Conservation (phyloP, 2,113 vertebrate species). For the Misgurnus mizolepis region DNA sequence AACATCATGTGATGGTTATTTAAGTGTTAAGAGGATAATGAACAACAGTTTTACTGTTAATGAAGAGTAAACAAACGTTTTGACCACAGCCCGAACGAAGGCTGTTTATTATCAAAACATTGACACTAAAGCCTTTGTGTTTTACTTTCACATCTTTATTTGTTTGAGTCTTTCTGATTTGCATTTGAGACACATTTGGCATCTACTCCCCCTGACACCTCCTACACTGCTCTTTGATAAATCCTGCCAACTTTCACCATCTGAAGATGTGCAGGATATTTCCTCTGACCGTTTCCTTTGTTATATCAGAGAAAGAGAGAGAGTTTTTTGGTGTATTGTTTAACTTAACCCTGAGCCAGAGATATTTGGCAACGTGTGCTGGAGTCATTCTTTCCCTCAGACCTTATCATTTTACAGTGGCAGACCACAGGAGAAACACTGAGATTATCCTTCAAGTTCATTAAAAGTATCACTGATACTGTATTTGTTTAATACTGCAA, state of each 20-base stretch:
- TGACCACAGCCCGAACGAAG: background rate
- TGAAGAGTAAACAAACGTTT: conserved; percentile 45
- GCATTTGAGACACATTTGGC: conserved; percentile 45
- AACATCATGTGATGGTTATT: conserved; percentile 44
- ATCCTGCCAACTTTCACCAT: conserved; percentile 30
- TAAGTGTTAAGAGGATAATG: conserved; percentile 30
- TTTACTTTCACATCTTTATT: conserved; percentile 21
- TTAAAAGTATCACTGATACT: background rate
- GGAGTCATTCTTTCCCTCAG: background rate
- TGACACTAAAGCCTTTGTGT: conserved; percentile 37
- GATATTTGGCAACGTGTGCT: conserved; percentile 1
- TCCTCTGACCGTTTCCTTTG: conserved; percentile 49
- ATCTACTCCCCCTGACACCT: conserved; percentile 42
- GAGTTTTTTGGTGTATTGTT: conserved; percentile 21
- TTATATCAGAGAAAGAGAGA: conserved; percentile 38
- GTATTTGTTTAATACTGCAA: conserved; percentile 37
- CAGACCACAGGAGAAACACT: conserved; percentile 24
- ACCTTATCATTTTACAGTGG: conserved; percentile 26
- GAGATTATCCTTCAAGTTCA: conserved; percentile 19
- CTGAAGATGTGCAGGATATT: conserved; percentile 52
- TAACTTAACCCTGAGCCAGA: conserved; percentile 21
- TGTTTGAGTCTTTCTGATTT: conserved; percentile 18
- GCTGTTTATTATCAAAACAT: conserved; percentile 34
- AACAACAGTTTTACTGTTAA: conserved; percentile 37
- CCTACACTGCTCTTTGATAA: conserved; percentile 45